A percentile compares a stretch with the other conserved stretches of the same genome.
phyloP scores from a whole-genome alignment of 2,797 vertebrate species.

The Betta splendens region DNA sequence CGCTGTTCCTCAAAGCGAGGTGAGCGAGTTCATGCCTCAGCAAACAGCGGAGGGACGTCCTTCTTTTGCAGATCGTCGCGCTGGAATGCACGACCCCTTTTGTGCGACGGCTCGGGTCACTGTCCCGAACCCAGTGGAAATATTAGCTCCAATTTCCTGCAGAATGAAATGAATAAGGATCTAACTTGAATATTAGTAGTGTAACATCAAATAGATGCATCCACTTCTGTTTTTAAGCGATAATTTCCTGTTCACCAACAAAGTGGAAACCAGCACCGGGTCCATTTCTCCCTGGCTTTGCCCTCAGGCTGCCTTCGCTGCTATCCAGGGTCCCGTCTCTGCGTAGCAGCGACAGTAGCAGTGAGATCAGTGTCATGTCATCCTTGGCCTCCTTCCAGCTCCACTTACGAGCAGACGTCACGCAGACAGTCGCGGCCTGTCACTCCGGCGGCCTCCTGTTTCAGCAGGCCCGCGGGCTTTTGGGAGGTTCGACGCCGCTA shows the following conservation, averaged over 20 bases:
- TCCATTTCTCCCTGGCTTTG: constrained; percentile 51
- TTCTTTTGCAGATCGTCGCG: constrained; percentile 42
- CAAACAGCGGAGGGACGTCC: constrained; percentile 39
- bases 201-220: not conserved
- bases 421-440: constrained; percentile 65
- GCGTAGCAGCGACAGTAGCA: constrained; percentile 59
- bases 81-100: constrained; percentile 57
- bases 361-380: constrained; percentile 69
- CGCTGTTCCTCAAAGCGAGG: constrained; percentile 48
- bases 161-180: constrained; percentile 22
- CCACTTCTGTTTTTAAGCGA: constrained; percentile 14
- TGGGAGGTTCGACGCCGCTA: constrained; percentile 50
- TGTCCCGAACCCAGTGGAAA: constrained; percentile 38
- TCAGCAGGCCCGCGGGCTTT: constrained; percentile 56
- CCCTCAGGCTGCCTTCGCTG: constrained; percentile 62
- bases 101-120: constrained; percentile 50
- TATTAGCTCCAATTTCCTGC: constrained; percentile 38
- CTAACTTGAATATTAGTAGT: not conserved
- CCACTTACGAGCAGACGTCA: constrained; percentile 61
- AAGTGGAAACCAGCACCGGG: constrained; percentile 57
- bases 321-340: constrained; percentile 67
- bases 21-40: constrained; percentile 60
- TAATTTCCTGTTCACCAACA: constrained; percentile 39
- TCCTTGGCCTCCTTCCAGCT: constrained; percentile 72
- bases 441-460: constrained; percentile 62